Conservation (phyloP, 2,113 vertebrate species). For the Cyanoliseus patagonus region DNA sequence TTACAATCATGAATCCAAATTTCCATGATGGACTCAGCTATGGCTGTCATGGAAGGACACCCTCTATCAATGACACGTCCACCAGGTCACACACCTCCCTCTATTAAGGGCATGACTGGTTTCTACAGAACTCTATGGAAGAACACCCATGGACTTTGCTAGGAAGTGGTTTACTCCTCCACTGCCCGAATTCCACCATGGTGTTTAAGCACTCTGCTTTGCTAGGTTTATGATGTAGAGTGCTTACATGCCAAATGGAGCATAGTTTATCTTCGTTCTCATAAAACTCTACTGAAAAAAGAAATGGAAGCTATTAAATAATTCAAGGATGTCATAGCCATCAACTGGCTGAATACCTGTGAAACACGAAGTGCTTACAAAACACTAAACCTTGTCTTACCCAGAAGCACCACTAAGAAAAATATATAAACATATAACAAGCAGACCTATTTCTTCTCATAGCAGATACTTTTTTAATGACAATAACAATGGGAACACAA, state of each 20-base stretch:
- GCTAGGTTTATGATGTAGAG: neutral
- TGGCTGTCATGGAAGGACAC: neutral
- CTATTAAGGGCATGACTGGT: neutral
- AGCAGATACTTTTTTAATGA: neutral
- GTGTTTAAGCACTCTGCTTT: neutral
- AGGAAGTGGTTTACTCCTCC: neutral
- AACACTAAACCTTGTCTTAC: neutral
- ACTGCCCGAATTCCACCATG: neutral
- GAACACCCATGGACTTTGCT: neutral
- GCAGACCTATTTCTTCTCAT: neutral
- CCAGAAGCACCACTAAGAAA: neutral
- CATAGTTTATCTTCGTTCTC: constrained; percentile 8
- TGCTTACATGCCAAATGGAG: neutral
- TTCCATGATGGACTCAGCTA: neutral
- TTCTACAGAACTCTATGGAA: neutral
- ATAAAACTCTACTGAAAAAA: constrained; percentile 19
- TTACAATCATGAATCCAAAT: neutral
- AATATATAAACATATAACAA: neutral
- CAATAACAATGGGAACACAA: neutral
- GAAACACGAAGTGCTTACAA: neutral
- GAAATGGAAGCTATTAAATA: constrained; percentile 47
- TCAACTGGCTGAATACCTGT: constrained; percentile 12
- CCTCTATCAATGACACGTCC: neutral
- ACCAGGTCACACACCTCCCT: neutral
- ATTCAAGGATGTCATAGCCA: constrained; percentile 46